Conservation (phyloP, 1,140 invertebrate species). For the Zaprionus africanus region DNA sequence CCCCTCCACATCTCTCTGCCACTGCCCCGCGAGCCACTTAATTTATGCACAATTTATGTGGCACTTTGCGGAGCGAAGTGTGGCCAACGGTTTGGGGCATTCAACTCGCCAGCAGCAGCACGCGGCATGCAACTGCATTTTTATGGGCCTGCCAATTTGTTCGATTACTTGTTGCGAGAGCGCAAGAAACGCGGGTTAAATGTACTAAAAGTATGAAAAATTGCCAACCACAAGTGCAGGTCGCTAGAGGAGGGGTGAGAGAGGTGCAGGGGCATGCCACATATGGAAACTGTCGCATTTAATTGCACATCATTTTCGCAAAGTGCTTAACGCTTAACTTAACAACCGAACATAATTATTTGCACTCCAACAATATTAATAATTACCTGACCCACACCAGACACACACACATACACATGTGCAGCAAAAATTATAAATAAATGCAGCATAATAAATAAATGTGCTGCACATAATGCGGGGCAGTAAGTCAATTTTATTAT, state of each 20-base stretch:
- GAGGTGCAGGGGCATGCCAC: constrained; percentile 8
- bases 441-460: constrained; percentile 70
- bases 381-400: constrained; percentile 41
- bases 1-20: no score
- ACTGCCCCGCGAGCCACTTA: constrained; percentile 20
- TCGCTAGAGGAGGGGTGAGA: neutral
- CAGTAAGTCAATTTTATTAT: constrained; percentile 81
- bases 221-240: constrained; percentile 13
- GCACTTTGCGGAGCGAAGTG: constrained; percentile 39
- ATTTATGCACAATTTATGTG: constrained; percentile 64
- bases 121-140: constrained; percentile 6
- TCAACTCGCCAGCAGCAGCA: neutral
- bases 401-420: neutral
- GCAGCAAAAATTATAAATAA: constrained; percentile 38
- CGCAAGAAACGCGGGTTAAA: constrained; percentile 12
- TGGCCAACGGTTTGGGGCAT: constrained; percentile 13
- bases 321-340: constrained; percentile 76
- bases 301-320: constrained; percentile 72
- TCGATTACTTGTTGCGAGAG: constrained; percentile 16
- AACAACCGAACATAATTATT: constrained; percentile 74
- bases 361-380: constrained; percentile 73
- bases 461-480: constrained; percentile 62
- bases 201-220: constrained; percentile 29
- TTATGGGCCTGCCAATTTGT: constrained; percentile 23
- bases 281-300: constrained; percentile 35